Conservation (phyloP, 2,113 vertebrate species). For the Osmerus mordax region DNA sequence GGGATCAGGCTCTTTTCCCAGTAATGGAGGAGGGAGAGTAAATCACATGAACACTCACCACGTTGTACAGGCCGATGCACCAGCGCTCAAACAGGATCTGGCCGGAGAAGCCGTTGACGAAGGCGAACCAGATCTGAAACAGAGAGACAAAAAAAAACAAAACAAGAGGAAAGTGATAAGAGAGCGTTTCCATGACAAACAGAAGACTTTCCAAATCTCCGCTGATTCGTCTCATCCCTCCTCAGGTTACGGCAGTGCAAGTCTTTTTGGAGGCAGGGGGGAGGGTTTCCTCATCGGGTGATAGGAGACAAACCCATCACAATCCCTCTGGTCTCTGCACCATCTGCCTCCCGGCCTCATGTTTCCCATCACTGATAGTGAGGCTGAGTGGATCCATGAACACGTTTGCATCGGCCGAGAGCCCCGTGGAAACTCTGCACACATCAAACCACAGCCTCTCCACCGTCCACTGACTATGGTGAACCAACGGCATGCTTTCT, state of each 20-base stretch:
- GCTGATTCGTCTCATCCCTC: too few relatives aligned
- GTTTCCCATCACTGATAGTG: slow-evolving; percentile 48
- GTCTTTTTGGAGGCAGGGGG: not conserved
- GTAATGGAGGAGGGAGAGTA: slow-evolving; percentile 30
- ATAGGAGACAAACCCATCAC: slow-evolving; percentile 20
- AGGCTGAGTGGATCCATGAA: slow-evolving; percentile 30
- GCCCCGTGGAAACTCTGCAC: not conserved
- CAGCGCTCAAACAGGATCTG: slow-evolving; percentile 98
- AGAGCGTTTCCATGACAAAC: not conserved
- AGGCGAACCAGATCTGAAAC: slow-evolving; percentile 96
- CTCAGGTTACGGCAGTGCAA: too few relatives aligned
- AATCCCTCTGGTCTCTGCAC: slow-evolving; percentile 8
- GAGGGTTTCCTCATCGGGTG: slow-evolving; percentile 17
- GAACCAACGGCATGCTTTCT: too few relatives aligned
- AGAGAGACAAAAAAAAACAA: slow-evolving; percentile 29
- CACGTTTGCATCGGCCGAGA: slow-evolving; percentile 38
- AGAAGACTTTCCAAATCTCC: too few relatives aligned
- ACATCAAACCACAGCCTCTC: too few relatives aligned
- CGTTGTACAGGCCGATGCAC: slow-evolving; percentile 98
- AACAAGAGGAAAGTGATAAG: slow-evolving; percentile 7
- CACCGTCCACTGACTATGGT: too few relatives aligned
- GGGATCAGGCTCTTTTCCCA: slow-evolving; percentile 30
- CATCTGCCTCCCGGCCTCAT: slow-evolving; percentile 20
- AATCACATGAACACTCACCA: slow-evolving; percentile 80
- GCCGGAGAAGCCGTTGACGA: slow-evolving; percentile 97